Conservation (phyloP, 2,113 vertebrate genomes). For the Zosterops japonicus region DNA sequence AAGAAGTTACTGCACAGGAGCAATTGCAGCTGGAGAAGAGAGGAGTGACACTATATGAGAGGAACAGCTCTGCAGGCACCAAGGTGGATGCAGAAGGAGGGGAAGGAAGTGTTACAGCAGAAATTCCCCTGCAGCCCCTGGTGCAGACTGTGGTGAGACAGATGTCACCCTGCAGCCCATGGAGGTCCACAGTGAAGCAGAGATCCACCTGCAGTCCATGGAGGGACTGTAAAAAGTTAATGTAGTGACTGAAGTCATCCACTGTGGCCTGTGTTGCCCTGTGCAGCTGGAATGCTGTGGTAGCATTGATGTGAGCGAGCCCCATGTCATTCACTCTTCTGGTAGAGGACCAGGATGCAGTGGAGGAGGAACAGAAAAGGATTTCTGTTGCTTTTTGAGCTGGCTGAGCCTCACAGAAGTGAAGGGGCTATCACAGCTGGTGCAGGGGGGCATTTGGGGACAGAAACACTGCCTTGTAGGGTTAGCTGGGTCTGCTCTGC, state of each 20-base stretch:
- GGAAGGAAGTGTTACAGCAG: background rate
- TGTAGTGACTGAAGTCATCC: background rate
- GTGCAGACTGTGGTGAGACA: background rate
- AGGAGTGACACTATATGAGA: background rate
- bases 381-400: background rate
- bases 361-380: background rate
- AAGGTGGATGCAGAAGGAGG: background rate
- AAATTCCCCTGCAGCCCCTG: background rate
- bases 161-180: background rate
- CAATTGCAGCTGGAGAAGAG: background rate
- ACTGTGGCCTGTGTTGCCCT: rapidly evolving
- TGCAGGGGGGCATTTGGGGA: background rate
- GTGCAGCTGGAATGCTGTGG: background rate
- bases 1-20: background rate
- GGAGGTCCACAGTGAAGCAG: background rate
- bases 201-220: background rate
- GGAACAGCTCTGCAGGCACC: background rate
- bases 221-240: background rate
- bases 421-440: background rate
- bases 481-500: background rate
- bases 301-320: background rate
- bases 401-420: background rate
- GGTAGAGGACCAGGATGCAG: background rate
- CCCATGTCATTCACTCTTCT: rapidly evolving
- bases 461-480: background rate